Conservation (phyloP, 2,113 vertebrate species). For the Apteryx mantelli region DNA sequence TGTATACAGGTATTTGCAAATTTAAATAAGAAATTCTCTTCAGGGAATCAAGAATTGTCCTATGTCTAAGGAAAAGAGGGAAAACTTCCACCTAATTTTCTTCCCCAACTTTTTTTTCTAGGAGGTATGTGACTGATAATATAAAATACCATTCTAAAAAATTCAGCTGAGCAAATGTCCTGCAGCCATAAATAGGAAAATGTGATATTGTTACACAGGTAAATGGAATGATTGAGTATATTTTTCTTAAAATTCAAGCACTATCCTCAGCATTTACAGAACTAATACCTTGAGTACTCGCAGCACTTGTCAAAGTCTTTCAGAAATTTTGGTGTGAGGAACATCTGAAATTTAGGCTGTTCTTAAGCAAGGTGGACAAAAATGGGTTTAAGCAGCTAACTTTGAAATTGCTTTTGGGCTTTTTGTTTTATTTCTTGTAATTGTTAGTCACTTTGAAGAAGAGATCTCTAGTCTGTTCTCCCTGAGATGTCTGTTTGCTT, state of each 20-base stretch:
- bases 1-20: slow-evolving; percentile 19
- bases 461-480: background rate
- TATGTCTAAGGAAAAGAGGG: background rate
- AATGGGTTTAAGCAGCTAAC: background rate
- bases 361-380: background rate
- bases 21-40: background rate
- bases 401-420: background rate
- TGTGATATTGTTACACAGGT: background rate
- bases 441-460: slow-evolving; percentile 23
- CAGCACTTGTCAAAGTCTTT: background rate
- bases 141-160: background rate
- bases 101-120: background rate
- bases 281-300: background rate
- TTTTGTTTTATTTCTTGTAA: background rate
- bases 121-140: background rate
- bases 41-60: background rate
- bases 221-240: background rate
- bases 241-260: background rate
- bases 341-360: background rate
- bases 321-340: background rate
- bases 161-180: background rate
- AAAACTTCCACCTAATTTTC: background rate
- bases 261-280: background rate
- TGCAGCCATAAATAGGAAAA: background rate
- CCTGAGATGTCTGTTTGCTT: background rate